Evolutionary conservation across 2,888 invertebrate genomes (phyloP).

Genomic region (Rhamnusium bicolor): DNA sequence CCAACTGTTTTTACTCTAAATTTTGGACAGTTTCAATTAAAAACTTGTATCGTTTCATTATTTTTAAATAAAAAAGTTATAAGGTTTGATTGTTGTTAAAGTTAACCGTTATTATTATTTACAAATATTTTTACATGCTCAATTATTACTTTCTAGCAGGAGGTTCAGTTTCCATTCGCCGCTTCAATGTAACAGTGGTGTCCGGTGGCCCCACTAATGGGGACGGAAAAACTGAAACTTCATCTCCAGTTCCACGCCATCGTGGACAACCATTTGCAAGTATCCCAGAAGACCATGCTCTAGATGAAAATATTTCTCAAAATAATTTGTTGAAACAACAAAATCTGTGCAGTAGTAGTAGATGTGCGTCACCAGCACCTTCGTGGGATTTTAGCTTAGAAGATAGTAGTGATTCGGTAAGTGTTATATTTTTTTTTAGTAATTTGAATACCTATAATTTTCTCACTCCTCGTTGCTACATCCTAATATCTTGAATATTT

Average conservation of each 20-base stretch:
- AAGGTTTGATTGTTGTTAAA: too few relatives aligned
- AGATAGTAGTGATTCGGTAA: constrained; percentile 67
- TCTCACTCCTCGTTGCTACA: too few relatives aligned
- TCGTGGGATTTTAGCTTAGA: constrained; percentile 69
- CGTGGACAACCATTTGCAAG: constrained; percentile 69
- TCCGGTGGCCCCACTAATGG: constrained; percentile 45
- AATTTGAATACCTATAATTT: too few relatives aligned
- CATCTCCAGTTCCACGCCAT: constrained; percentile 67
- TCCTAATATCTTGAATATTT: too few relatives aligned
- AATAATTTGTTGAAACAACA: constrained; percentile 32
- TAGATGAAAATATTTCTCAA: constrained; percentile 67
- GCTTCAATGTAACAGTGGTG: constrained; percentile 74
- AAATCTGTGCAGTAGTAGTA: constrained; percentile 54
- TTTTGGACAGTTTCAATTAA: too few relatives aligned
- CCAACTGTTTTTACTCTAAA: too few relatives aligned
- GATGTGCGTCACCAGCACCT: constrained; percentile 67
- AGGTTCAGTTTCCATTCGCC: constrained; percentile 63
- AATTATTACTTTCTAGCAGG: constrained; percentile 41
- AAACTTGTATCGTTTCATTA: too few relatives aligned
- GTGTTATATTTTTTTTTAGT: too few relatives aligned
- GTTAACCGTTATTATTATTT: too few relatives aligned
- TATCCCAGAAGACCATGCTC: constrained; percentile 71
- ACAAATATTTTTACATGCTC: too few relatives aligned
- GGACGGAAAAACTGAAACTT: constrained; percentile 58
- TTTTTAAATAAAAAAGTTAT: too few relatives aligned